Conservation (phyloP, 2,888 invertebrate genomes). For the Cremastobaeus sp. region DNA sequence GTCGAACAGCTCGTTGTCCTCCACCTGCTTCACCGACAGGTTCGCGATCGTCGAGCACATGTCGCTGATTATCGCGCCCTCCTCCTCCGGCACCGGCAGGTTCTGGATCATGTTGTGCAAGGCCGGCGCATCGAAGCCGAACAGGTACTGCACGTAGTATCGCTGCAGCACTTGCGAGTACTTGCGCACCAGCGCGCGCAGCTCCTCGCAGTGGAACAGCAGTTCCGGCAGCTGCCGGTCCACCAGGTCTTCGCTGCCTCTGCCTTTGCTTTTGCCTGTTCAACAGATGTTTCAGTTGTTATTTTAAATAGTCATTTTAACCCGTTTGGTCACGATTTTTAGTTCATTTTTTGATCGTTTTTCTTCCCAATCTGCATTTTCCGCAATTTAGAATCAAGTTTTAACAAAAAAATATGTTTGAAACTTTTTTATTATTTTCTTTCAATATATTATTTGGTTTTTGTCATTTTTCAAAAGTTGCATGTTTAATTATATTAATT, state of each 20-base stretch:
- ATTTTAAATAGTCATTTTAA: background rate
- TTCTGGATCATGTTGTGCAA: slow-evolving; percentile 91
- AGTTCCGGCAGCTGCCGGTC: slow-evolving; percentile 98
- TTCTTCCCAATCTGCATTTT: too few species aligned
- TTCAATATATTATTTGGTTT: too few species aligned
- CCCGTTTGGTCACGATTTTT: too few species aligned
- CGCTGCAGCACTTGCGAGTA: slow-evolving; percentile 98
- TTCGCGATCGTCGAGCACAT: slow-evolving; percentile 92
- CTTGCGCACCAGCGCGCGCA: slow-evolving; percentile 95
- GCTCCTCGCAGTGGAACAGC: slow-evolving; percentile 98
- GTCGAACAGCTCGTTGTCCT: slow-evolving; percentile 96
- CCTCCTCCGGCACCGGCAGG: slow-evolving; percentile 93
- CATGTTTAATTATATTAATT: too few species aligned
- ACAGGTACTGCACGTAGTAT: slow-evolving; percentile 97
- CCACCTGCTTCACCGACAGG: slow-evolving; percentile 95
- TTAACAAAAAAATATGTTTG: too few species aligned
- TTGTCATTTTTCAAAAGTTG: too few species aligned
- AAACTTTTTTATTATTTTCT: too few species aligned
- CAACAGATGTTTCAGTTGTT: background rate
- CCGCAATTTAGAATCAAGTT: too few species aligned
- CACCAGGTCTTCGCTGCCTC: slow-evolving; percentile 94
- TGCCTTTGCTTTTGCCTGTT: slow-evolving; percentile 86
- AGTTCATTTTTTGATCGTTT: too few species aligned
- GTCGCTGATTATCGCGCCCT: slow-evolving; percentile 94
- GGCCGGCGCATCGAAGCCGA: slow-evolving; percentile 96